Evolutionary conservation across 2,888 invertebrate genomes (phyloP).

Genomic region (Ligdia adustata): DNA sequence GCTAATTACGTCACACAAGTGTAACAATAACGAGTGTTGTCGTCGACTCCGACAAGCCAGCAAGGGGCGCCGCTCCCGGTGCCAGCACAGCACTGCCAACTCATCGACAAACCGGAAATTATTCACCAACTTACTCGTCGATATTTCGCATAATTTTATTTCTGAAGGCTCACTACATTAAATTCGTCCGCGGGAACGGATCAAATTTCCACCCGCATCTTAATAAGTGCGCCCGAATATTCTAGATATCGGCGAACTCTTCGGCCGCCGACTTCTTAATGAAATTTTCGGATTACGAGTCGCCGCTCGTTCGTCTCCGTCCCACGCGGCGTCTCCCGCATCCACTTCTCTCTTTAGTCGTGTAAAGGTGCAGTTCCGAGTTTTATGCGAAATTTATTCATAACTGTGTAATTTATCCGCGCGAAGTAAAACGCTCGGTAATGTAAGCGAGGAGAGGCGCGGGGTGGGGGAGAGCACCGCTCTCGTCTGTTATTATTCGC

Average conservation of each 20-base stretch:
- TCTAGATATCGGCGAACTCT: constrained; percentile 77
- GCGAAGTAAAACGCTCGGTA: constrained; percentile 76
- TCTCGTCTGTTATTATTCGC: constrained; percentile 73
- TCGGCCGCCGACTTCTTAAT: constrained; percentile 80
- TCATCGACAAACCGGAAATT: constrained; percentile 46
- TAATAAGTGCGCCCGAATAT: constrained; percentile 75
- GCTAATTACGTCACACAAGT: constrained; percentile 12
- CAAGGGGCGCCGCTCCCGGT: not conserved
- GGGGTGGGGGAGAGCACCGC: no score
- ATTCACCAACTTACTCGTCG: constrained; percentile 43
- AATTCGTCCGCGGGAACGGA: constrained; percentile 65
- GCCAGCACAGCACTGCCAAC: constrained; percentile 41
- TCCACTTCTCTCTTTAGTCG: constrained; percentile 59
- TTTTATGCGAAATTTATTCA: constrained; percentile 85
- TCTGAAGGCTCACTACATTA: constrained; percentile 61
- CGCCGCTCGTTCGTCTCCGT: constrained; percentile 53
- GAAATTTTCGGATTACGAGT: constrained; percentile 83
- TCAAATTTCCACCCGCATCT: constrained; percentile 67
- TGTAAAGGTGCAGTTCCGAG: constrained; percentile 80
- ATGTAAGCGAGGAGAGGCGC: constrained; percentile 67
- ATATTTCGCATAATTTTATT: constrained; percentile 62
- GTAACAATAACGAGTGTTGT: constrained; percentile 17
- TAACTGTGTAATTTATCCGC: constrained; percentile 83
- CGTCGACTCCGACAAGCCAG: no score
- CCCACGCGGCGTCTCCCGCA: constrained; percentile 40